Base-by-base conservation (phyloP, 2,797 vertebrate genomes). In the Spinibarbus caldwelli region DNA sequence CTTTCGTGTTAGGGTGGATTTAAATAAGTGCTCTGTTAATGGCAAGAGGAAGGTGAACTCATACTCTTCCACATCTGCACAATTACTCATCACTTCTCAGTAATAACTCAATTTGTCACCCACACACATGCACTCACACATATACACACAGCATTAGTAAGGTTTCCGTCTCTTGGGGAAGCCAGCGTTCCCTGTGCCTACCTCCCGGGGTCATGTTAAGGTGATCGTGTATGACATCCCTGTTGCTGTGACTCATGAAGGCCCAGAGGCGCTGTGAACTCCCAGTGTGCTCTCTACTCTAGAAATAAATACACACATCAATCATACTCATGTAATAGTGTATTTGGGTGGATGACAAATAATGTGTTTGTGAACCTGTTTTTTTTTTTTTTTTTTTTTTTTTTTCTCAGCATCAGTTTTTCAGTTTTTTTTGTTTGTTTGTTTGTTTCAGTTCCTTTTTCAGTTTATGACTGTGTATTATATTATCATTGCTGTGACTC, bases 241-340 rank as follows among this genome's bases (percentile, higher is more conserved):
- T 90, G 90, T 94, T 93, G 91, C 92, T 90, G 92, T 94, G 92
- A 95, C 91, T 95, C 93, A 92, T 89, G 90, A 88, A 87, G 87
- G 87, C 88, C 91, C 89, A 89, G 88, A 90, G 91, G 91, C 91
- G 64, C 86, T 89, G 89, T 87, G 87, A 90, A 90, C 89, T 86
- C 82, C 87, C 87, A 87, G 87, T 43, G 26, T 68, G 26, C 64
- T 84, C 71, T 78, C 84, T 82, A 41, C 85, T 86, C 59, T 85
- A 89, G 43, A 66, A 83, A 83, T 21, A 76, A 75, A 75, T 49
- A 66, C 47, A 47, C 26, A 29, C 71, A 52, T 66, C 71, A 66
- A 75, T 83, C 71, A 83, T 57, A 26, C 21, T 49, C 29, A 36
- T 59, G 17, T 9, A n/a, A n/a, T n/a, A 45, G 26, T 72, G 38